Conservation (phyloP, 2,113 vertebrate species). For the Tachycineta bicolor region DNA sequence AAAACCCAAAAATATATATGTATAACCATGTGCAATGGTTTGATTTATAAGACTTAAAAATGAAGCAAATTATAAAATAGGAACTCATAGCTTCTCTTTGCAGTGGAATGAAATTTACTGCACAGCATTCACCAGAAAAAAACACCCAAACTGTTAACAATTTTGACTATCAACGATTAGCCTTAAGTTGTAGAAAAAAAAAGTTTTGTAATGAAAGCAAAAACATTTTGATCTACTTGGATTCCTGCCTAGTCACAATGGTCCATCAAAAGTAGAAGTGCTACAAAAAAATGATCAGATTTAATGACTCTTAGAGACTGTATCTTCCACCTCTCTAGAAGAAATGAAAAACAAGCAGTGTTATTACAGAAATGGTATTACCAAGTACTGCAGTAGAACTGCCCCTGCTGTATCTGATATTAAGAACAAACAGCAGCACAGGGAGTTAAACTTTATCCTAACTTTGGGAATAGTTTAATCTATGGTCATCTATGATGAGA, state of each 20-base stretch:
- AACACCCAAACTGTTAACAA: background rate
- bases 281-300: background rate
- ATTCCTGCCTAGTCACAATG: background rate
- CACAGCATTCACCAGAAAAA: background rate
- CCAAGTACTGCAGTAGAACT: background rate
- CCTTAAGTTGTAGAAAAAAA: background rate
- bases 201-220: background rate
- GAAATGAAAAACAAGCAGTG: background rate
- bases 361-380: background rate
- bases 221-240: background rate
- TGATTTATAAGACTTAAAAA: background rate
- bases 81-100: background rate
- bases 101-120: background rate
- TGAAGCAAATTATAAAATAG: background rate
- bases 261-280: background rate
- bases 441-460: background rate
- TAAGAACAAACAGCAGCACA: background rate
- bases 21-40: background rate
- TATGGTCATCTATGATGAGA: rapidly evolving
- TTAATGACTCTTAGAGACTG: background rate
- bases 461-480: background rate
- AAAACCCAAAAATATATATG: background rate
- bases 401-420: background rate
- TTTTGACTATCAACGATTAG: background rate
- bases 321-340: background rate